Evolutionary conservation across 2,888 invertebrate genomes (phyloP), one percentile per base, ranked within the genome.

Genomic region (Callyntrura guangdongensis): DNA sequence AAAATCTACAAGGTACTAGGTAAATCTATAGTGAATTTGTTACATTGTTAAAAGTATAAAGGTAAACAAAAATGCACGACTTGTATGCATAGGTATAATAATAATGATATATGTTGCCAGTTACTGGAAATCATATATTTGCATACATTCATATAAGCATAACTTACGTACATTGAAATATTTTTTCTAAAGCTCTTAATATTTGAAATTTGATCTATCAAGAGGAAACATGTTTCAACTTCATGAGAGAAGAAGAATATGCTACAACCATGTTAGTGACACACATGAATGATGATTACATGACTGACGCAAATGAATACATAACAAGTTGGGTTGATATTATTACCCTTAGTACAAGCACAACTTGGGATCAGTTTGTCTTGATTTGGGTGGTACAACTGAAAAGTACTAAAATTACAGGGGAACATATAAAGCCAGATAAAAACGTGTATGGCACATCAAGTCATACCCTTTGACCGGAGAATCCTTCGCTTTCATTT

Each of bases 241-340:
- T 67, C 45, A 49, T 67, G 47, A 53, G 25, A 69, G 53, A 67
- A 53, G 67, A 59, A 27, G 14, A 12, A 22, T 12, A 22, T 83
- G 25, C 2, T 67, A 67, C 22, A 20, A 9, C 8, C 11, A 5
- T 17, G 12, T 49, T 12, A 81, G 81, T 81, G 49, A 81, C 81
- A 56, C 81, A 87, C 87, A 81, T 22, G 45, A 87, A 11, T 87
- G 87, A 87, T 81, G 87, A 87, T 87, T 87, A 87, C 81, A 45
- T 81, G 36, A 81, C 81, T 87, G 81, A 69, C 81, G 69, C 81
- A 81, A 81, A 47, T 69, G 53, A 36, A 79, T 86, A 77, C 47
- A 79, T 79, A 4, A 6, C 36, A 36, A 53, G 17, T 79, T 87
- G 53, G 67, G 22, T 87, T 67, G 53, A 67, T 67, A 67, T 27